Conservation (phyloP, 2,888 invertebrate genomes). For the Thymelicus acteon region DNA sequence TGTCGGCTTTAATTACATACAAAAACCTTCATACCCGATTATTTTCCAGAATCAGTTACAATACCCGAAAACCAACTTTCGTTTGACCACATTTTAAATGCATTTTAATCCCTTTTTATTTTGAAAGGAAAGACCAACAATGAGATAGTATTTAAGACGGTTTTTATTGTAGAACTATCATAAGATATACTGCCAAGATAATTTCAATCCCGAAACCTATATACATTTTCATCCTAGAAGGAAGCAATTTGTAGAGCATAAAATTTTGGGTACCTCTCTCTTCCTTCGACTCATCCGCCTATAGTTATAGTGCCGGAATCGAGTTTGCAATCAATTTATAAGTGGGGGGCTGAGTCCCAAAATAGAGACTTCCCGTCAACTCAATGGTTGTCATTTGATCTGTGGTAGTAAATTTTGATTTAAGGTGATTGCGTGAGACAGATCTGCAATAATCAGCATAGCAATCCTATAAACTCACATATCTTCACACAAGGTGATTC, state of each 20-base stretch:
- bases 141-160: no score
- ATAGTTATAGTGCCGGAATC: constrained; percentile 41
- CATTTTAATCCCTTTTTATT: no score
- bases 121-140: no score
- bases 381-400: constrained; percentile 42
- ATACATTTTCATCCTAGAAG: background rate
- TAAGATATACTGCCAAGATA: background rate
- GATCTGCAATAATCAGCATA: background rate
- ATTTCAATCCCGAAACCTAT: background rate
- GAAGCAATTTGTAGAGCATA: constrained; percentile 7
- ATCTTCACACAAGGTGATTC: background rate
- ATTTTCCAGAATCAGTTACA: no score
- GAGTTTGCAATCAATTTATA: constrained; percentile 48
- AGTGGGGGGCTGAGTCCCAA: constrained; percentile 51
- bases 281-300: constrained; percentile 24
- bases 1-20: no score
- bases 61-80: no score
- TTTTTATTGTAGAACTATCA: no score
- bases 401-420: constrained; percentile 44
- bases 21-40: no score
- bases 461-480: background rate
- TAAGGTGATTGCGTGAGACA: constrained; percentile 25
- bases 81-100: no score
- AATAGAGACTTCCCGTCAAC: constrained; percentile 60
- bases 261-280: constrained; percentile 24